A percentile compares a stretch with the other conserved stretches of the same genome.
These are phyloP conservation scores for Ochotona princeps DNA, from an alignment of 2,113 vertebrate genomes.

Conservation along the genomic window DNA sequence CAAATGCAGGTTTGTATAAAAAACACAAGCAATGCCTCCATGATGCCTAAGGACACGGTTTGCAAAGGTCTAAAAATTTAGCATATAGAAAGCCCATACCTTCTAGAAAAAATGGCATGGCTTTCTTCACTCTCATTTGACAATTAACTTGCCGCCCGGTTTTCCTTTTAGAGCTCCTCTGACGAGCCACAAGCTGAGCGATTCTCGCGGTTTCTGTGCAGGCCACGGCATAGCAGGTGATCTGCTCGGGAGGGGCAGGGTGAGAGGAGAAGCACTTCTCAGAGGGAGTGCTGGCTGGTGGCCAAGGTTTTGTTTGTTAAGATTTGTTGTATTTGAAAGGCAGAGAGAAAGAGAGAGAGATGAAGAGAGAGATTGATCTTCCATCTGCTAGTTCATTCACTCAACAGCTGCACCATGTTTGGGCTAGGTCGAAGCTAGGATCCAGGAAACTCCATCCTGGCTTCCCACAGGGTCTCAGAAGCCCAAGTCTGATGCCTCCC, in stretches of 20 bases:
- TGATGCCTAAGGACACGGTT: neutral
- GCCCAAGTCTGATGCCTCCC: no score
- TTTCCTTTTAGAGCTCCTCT: conserved; percentile 91
- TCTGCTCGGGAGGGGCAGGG: conserved; percentile 79
- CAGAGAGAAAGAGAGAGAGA: no score
- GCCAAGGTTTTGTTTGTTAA: neutral
- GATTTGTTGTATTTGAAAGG: no score
- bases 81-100: conserved; percentile 82
- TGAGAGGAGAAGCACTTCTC: neutral
- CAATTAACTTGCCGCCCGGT: conserved; percentile 90
- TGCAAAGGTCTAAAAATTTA: neutral
- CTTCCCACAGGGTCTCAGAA: neutral
- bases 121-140: conserved; percentile 91
- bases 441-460: no score
- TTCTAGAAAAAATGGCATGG: conserved; percentile 87
- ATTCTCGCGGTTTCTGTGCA: conserved; percentile 91
- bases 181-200: conserved; percentile 92
- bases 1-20: neutral
- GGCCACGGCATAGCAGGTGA: conserved; percentile 90
- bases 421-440: no score
- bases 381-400: no score
- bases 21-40: conserved; percentile 11
- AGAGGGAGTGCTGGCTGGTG: neutral
- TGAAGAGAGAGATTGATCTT: no score
- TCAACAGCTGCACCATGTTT: no score